A percentile compares a stretch with the other conserved stretches of the same genome.
Conservation (phyloP, 2,797 vertebrate genomes). For the Urophycis tenuis region DNA sequence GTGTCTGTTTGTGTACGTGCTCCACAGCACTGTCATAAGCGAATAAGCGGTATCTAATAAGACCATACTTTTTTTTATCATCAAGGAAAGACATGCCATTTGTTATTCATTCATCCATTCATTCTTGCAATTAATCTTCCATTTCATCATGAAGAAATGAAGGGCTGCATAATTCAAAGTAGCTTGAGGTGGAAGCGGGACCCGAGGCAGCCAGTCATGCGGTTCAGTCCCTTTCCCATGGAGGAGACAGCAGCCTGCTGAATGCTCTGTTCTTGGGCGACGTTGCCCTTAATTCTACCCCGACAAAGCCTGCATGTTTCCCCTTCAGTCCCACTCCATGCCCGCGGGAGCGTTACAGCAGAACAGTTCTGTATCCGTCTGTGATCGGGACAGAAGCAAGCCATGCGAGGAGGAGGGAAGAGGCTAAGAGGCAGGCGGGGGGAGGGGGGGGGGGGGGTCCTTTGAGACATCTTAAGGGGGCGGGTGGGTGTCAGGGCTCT, state of each 20-base stretch:
- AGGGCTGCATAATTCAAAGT: not conserved
- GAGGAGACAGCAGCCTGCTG: not conserved
- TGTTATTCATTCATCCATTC: slow-evolving; percentile 22
- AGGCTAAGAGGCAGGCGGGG: too few species aligned
- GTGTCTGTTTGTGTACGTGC: slow-evolving; percentile 9
- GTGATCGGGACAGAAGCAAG: slow-evolving; percentile 12
- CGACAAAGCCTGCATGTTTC: not conserved
- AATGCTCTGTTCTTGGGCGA: not conserved
- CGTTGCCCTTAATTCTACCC: slow-evolving; percentile 4
- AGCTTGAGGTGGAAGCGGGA: not conserved
- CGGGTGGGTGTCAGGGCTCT: slow-evolving; percentile 36
- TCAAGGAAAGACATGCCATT: slow-evolving; percentile 4
- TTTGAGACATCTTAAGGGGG: slow-evolving; percentile 27
- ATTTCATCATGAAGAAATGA: not conserved
- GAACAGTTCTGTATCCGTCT: slow-evolving; percentile 14
- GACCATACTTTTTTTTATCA: slow-evolving; percentile 32
- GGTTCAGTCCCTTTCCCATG: not conserved
- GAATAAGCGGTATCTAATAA: slow-evolving; percentile 38
- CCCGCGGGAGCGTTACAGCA: not conserved
- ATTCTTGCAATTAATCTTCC: not conserved
- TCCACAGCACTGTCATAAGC: slow-evolving; percentile 14
- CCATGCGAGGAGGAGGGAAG: not conserved
- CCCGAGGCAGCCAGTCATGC: too few species aligned
- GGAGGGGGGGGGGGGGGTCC: slow-evolving; percentile 28
- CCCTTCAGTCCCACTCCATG: slow-evolving; percentile 2